phyloP scores from a whole-genome alignment of 2,797 vertebrate species.

The Ctenochaetus hawaiiensis region DNA sequence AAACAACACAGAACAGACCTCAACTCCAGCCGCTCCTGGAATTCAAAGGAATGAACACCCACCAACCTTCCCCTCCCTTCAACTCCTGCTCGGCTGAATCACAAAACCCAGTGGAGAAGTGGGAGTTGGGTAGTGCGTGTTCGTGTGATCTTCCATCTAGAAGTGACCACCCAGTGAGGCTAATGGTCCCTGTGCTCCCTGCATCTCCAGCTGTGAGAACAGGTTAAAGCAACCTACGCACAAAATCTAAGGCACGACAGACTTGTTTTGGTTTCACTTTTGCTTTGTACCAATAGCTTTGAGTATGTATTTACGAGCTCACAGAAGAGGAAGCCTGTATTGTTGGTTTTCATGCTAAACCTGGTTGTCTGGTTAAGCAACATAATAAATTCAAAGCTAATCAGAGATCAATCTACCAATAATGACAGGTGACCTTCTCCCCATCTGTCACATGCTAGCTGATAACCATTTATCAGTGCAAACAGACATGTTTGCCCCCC shows the following conservation, averaged over 20 bases:
- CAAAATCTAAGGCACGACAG: slow-evolving; percentile 27
- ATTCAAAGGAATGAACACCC: slow-evolving; percentile 68
- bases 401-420: slow-evolving; percentile 68
- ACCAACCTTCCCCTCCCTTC: slow-evolving; percentile 50
- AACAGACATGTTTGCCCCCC: slow-evolving; percentile 23
- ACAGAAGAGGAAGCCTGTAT: neutral
- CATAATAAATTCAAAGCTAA: slow-evolving; percentile 25
- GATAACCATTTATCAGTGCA: slow-evolving; percentile 57
- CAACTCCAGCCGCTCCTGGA: slow-evolving; percentile 54
- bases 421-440: slow-evolving; percentile 28
- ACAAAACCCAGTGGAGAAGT: slow-evolving; percentile 40
- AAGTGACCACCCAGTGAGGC: slow-evolving; percentile 64
- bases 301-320: slow-evolving; percentile 1
- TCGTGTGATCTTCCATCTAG: slow-evolving; percentile 60
- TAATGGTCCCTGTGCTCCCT: slow-evolving; percentile 60
- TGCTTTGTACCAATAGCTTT: slow-evolving; percentile 10
- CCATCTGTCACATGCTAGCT: slow-evolving; percentile 33
- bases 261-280: slow-evolving; percentile 29
- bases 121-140: slow-evolving; percentile 45
- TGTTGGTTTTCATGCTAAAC: slow-evolving; percentile 10
- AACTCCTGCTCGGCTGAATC: slow-evolving; percentile 50
- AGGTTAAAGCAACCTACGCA: slow-evolving; percentile 57
- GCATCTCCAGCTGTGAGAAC: slow-evolving; percentile 49
- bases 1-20: slow-evolving; percentile 65
- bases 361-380: neutral